Evolutionary conservation across 2,797 vertebrate species (phyloP).

Genomic region (Rhinogobio ventralis): DNA sequence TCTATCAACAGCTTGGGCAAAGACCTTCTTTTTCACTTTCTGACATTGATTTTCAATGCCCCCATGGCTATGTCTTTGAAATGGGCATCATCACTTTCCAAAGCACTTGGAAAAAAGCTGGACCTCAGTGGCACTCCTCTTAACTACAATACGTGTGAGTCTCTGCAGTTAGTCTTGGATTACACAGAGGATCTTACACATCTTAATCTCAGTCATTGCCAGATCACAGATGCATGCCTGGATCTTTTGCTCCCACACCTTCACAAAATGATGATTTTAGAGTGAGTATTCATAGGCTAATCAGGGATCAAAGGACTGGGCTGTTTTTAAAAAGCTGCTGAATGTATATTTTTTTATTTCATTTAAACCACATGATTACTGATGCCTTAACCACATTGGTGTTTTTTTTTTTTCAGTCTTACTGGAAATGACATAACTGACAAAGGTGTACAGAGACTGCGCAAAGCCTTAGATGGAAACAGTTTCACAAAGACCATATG

Average conservation of each 20-base stretch:
- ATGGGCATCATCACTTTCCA: slow-evolving; percentile 39
- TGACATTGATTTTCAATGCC: slow-evolving; percentile 23
- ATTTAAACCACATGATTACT: background rate
- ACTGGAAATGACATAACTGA: slow-evolving; percentile 56
- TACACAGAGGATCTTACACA: slow-evolving; percentile 42
- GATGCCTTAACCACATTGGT: background rate
- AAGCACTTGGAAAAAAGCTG: slow-evolving; percentile 49
- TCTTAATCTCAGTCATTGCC: slow-evolving; percentile 61
- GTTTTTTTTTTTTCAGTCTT: slow-evolving; percentile 35
- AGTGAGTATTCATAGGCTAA: slow-evolving; percentile 51
- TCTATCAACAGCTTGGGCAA: slow-evolving; percentile 46
- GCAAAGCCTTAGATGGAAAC: slow-evolving; percentile 20
- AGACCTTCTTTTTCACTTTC: slow-evolving; percentile 42
- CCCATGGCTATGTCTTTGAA: slow-evolving; percentile 14
- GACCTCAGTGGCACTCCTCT: slow-evolving; percentile 55
- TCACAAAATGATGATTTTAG: slow-evolving; percentile 55
- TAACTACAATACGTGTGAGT: slow-evolving; percentile 41
- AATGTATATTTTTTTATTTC: background rate
- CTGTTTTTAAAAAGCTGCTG: background rate
- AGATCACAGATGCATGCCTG: slow-evolving; percentile 54
- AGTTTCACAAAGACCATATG: slow-evolving; percentile 42
- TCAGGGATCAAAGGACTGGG: background rate
- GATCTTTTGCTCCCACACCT: slow-evolving; percentile 51
- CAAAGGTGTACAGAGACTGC: slow-evolving; percentile 31
- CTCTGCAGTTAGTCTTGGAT: slow-evolving; percentile 55